A percentile compares a stretch with the other conserved stretches of the same genome.
Evolutionary conservation across 2,888 invertebrate species (phyloP).

Genomic region (Drosophila falleni): DNA sequence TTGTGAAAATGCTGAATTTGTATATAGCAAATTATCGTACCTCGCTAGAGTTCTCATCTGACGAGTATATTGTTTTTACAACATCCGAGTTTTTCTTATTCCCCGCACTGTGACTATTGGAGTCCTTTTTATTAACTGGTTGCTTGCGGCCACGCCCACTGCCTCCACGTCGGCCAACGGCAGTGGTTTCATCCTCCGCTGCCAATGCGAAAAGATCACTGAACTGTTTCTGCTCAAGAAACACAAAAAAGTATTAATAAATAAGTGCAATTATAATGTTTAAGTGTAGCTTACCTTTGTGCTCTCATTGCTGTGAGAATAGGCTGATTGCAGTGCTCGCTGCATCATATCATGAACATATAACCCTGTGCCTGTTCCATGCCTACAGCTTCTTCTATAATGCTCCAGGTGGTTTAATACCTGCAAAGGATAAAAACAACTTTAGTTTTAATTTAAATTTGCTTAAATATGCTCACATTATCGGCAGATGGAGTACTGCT

Average conservation of each 20-base stretch:
- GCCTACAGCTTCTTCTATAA: constrained; percentile 90
- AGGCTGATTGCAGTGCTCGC: constrained; percentile 94
- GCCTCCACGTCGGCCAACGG: constrained; percentile 88
- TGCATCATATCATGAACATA: constrained; percentile 96
- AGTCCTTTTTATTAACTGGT: constrained; percentile 86
- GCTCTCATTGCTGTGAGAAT: constrained; percentile 94
- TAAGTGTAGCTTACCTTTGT: constrained; percentile 88
- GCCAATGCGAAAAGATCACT: constrained; percentile 95
- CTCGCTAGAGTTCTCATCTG: constrained; percentile 94
- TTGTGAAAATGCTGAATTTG: not conserved
- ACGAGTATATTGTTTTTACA: constrained; percentile 88
- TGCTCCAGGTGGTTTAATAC: constrained; percentile 97
- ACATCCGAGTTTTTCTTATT: constrained; percentile 86
- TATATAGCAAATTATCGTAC: constrained; percentile 84
- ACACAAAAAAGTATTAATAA: not conserved
- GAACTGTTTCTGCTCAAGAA: constrained; percentile 90
- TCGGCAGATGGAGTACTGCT: constrained; percentile 92
- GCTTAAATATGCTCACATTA: constrained; percentile 86
- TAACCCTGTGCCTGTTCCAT: constrained; percentile 89
- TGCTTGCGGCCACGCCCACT: constrained; percentile 88
- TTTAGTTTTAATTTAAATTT: not conserved
- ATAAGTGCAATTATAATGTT: not conserved
- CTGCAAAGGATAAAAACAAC: constrained; percentile 81
- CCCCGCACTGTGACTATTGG: constrained; percentile 85
- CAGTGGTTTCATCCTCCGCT: constrained; percentile 93